Evolutionary conservation across 2,113 vertebrate species (phyloP).

Genomic region (Gallinago jamesoni): DNA sequence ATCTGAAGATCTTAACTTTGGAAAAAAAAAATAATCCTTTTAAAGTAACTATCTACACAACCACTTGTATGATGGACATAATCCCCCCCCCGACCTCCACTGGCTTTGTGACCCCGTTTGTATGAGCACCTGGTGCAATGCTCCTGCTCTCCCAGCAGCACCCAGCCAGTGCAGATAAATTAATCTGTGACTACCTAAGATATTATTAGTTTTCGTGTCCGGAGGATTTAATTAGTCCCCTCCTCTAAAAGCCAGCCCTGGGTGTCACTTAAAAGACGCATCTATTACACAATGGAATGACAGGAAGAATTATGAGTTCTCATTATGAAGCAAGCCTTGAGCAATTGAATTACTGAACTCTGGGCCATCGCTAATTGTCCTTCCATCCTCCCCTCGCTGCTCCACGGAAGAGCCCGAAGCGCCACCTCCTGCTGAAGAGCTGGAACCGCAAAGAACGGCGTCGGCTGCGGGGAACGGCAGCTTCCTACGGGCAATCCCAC

Average conservation of each 20-base stretch:
- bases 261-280: conserved; percentile 31
- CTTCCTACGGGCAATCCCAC: no score
- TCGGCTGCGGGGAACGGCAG: no score
- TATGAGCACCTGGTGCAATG: neutral
- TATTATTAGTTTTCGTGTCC: neutral
- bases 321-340: conserved; percentile 6
- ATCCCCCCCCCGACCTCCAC: neutral
- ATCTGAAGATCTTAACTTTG: neutral
- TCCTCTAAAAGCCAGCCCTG: conserved; percentile 37
- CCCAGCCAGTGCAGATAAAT: neutral
- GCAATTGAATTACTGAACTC: conserved; percentile 23
- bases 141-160: neutral
- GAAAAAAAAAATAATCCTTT: neutral
- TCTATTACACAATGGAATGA: conserved; percentile 16
- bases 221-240: conserved; percentile 38
- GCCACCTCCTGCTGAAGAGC: conserved; percentile 37
- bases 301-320: conserved; percentile 35
- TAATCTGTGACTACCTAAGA: neutral
- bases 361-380: neutral
- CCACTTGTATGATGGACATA: neutral
- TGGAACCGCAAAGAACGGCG: neutral
- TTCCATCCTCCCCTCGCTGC: neutral
- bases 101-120: neutral
- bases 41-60: neutral
- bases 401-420: neutral